A percentile compares a stretch with the other conserved stretches of the same genome.
These are phyloP conservation scores for Ceratina australensis DNA, from an alignment of 1,140 invertebrate genomes.

Conservation along the genomic window DNA sequence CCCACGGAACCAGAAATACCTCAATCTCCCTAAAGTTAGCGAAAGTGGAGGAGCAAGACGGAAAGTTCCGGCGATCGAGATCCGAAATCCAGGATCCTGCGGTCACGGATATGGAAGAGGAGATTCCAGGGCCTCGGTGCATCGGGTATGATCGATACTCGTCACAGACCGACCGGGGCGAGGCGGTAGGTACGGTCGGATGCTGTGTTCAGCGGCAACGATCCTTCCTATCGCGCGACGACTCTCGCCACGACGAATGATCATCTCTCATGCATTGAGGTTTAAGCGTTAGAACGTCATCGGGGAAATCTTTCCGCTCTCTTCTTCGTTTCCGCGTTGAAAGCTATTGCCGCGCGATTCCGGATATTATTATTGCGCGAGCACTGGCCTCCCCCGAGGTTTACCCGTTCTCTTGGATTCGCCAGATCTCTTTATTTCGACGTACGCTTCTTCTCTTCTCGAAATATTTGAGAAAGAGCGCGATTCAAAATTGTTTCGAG, in stretches of 20 bases:
- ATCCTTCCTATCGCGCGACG: neutral
- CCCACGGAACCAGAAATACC: conserved; percentile 8
- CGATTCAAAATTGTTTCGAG: too few relatives aligned
- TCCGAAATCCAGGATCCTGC: neutral
- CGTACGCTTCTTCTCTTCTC: too few relatives aligned
- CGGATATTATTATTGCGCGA: conserved; percentile 6
- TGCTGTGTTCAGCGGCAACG: neutral
- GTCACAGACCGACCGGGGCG: neutral
- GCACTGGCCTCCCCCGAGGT: neutral
- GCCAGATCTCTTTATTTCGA: too few relatives aligned
- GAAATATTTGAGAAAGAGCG: too few relatives aligned
- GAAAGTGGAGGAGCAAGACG: neutral
- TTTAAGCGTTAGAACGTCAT: conserved; percentile 11
- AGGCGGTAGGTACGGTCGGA: neutral
- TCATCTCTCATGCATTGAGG: neutral
- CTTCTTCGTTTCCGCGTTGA: neutral
- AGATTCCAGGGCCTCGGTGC: neutral
- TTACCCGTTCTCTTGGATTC: neutral
- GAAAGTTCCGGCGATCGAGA: conserved; percentile 16
- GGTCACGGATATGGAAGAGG: neutral
- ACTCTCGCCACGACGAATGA: neutral
- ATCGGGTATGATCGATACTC: conserved; percentile 13
- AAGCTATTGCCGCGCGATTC: conserved; percentile 6
- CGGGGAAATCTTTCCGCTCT: conserved; percentile 10
- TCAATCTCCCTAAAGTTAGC: conserved; percentile 5